These are phyloP conservation scores for Ylistrum balloti DNA, from an alignment of 1,140 invertebrate genomes.

Conservation along the genomic window DNA sequence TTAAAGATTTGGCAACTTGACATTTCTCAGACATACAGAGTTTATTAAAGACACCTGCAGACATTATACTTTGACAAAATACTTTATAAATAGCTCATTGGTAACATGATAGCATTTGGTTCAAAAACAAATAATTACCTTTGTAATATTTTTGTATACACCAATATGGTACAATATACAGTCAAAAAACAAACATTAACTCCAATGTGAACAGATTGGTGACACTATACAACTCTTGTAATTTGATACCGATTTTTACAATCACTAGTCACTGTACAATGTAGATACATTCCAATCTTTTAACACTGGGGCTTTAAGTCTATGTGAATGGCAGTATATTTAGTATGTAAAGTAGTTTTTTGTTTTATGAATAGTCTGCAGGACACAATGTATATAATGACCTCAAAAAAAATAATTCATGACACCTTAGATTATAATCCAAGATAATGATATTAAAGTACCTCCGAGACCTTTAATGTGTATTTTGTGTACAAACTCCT, in stretches of 20 bases:
- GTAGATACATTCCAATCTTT: not conserved
- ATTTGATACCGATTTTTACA: not conserved
- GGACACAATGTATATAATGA: not conserved
- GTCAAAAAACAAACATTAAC: not conserved
- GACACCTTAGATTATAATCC: slow-evolving; percentile 13
- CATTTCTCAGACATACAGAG: no score
- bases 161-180: not conserved
- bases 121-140: not conserved
- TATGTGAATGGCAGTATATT: not conserved
- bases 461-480: not conserved
- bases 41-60: not conserved
- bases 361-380: slow-evolving; percentile 4
- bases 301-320: not conserved
- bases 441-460: not conserved
- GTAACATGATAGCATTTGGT: not conserved
- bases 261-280: not conserved
- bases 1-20: not conserved
- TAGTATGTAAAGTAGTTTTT: not conserved
- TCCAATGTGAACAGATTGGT: not conserved
- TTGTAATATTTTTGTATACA: not conserved
- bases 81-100: not conserved
- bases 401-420: not conserved
- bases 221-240: not conserved
- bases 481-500: no score
- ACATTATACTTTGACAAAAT: not conserved